phyloP scores from a whole-genome alignment of 2,888 invertebrate genomes.

The Argyra leucocephala region DNA sequence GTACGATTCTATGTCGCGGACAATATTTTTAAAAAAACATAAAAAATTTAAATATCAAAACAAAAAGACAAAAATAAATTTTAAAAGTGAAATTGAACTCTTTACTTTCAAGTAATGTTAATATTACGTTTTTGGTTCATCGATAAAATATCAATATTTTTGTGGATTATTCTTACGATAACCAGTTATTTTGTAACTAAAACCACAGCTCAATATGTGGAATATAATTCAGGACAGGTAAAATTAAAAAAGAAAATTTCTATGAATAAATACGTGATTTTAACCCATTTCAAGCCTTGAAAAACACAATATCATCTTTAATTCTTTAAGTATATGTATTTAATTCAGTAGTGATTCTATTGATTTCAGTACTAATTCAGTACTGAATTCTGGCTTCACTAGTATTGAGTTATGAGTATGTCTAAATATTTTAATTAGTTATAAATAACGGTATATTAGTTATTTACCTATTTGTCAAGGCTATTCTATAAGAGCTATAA shows the following conservation, averaged over 20 bases:
- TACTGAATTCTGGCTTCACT: too few relatives aligned
- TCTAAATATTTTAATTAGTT: too few relatives aligned
- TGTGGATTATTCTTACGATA: not conserved
- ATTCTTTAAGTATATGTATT: too few relatives aligned
- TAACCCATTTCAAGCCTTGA: too few relatives aligned
- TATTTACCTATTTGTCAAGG: too few relatives aligned
- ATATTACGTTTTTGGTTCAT: conserved; percentile 6
- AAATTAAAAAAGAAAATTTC: not conserved
- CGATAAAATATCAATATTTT: not conserved
- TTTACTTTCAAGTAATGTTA: not conserved
- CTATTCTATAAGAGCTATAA: too few relatives aligned
- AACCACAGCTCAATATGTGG: conserved; percentile 1
- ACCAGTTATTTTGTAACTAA: not conserved
- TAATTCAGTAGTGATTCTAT: too few relatives aligned
- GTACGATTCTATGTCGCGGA: not conserved
- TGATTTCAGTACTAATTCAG: too few relatives aligned
- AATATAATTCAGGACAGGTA: conserved; percentile 9
- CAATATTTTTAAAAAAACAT: not conserved
- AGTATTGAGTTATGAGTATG: too few relatives aligned
- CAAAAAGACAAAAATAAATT: not conserved
- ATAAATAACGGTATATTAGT: too few relatives aligned
- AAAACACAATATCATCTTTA: too few relatives aligned
- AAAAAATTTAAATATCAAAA: not conserved
- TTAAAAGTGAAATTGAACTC: not conserved
- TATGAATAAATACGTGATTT: too few relatives aligned